Conservation (phyloP, 2,888 invertebrate genomes). For the Erebia ligea region DNA sequence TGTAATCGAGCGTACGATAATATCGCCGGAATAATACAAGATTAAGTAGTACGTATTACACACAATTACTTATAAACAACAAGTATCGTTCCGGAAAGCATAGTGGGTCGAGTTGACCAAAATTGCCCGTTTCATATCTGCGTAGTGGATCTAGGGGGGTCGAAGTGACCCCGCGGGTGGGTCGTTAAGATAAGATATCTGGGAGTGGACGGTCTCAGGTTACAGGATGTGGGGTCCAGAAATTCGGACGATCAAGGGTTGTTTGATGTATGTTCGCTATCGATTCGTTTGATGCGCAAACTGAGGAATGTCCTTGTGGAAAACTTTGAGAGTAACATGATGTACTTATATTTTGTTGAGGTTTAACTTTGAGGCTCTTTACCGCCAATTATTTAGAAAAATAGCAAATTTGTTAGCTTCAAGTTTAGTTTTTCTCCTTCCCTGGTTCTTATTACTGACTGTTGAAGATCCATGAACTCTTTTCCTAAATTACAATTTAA, state of each 20-base stretch:
- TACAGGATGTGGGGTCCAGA: conserved; percentile 59
- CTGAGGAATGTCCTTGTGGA: conserved; percentile 22
- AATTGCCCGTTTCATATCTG: conserved; percentile 74
- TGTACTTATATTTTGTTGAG: conserved; percentile 3
- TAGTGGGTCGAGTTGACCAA: conserved; percentile 65
- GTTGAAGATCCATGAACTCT: too few relatives aligned
- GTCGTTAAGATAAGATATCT: conserved; percentile 80
- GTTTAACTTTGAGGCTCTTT: not conserved
- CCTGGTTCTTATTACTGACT: too few relatives aligned
- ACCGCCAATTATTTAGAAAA: not conserved
- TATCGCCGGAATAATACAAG: conserved; percentile 37
- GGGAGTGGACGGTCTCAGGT: conserved; percentile 70
- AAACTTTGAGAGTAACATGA: not conserved
- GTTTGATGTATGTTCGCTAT: conserved; percentile 43
- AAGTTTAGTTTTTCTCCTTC: too few relatives aligned
- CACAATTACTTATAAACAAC: conserved; percentile 49
- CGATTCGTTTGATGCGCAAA: conserved; percentile 37
- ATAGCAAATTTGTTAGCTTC: too few relatives aligned
- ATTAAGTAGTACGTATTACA: conserved; percentile 44
- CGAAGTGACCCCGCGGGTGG: conserved; percentile 48
- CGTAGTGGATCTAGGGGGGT: conserved; percentile 55
- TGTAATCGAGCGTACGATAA: conserved; percentile 32
- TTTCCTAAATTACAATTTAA: too few relatives aligned
- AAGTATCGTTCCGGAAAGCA: conserved; percentile 62
- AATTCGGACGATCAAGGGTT: conserved; percentile 48